These are phyloP conservation scores for Rosalia funebris DNA, from an alignment of 2,888 invertebrate species.

Conservation along the genomic window DNA sequence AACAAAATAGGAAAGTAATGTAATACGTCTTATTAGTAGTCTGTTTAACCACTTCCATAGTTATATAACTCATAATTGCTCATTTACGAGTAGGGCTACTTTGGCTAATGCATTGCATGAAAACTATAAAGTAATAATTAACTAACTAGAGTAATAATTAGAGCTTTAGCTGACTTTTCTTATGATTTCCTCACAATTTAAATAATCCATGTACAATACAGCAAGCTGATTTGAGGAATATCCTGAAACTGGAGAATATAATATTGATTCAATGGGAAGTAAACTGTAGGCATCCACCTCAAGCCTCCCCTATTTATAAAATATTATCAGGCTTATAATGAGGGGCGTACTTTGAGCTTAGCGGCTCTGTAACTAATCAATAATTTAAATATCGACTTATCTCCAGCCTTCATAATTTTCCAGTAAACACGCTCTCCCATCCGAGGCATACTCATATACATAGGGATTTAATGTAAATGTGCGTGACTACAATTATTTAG, in stretches of 20 bases:
- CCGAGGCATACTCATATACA: no score
- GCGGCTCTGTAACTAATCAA: not conserved
- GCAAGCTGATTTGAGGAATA: not conserved
- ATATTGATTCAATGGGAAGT: not conserved
- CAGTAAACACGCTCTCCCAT: conserved; percentile 5
- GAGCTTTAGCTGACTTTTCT: no score
- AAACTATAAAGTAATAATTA: no score
- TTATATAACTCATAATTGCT: no score
- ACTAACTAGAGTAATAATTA: no score
- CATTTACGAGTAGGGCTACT: no score
- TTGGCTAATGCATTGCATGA: no score
- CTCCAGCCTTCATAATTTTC: conserved; percentile 1
- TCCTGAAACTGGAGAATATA: not conserved
- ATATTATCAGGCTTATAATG: not conserved
- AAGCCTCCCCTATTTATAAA: not conserved
- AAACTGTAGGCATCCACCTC: not conserved
- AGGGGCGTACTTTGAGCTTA: not conserved
- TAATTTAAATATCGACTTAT: conserved; percentile 14
- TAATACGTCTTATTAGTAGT: no score
- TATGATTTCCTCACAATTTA: no score
- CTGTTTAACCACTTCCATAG: no score
- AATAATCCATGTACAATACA: no score
- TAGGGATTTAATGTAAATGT: conserved; percentile 5
- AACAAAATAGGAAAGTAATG: no score
- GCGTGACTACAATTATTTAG: conserved; percentile 8